Conservation (phyloP, 2,113 vertebrate species). For the Heterotis niloticus region DNA sequence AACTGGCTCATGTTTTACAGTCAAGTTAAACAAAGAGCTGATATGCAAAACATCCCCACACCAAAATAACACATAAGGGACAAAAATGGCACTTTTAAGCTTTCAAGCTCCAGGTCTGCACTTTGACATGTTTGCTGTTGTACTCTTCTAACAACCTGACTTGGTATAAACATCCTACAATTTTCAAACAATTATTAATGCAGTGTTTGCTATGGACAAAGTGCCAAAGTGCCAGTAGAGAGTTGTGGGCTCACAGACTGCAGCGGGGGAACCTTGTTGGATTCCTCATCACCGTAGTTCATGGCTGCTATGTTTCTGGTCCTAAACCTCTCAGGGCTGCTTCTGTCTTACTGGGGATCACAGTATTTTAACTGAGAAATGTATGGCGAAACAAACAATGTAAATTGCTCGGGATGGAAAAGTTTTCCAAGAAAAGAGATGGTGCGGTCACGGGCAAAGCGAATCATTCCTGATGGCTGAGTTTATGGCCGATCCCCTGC, state of each 20-base stretch:
- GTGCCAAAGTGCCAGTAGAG: conserved; percentile 1
- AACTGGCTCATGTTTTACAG: background rate
- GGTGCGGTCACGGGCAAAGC: too few relatives aligned
- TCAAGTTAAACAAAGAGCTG: background rate
- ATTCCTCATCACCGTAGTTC: too few relatives aligned
- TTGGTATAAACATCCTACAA: conserved; percentile 2
- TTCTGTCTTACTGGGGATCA: too few relatives aligned
- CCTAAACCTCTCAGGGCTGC: too few relatives aligned
- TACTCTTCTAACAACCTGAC: background rate
- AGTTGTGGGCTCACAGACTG: conserved; percentile 26
- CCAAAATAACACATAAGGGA: background rate
- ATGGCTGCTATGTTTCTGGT: too few relatives aligned
- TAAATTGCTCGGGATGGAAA: background rate
- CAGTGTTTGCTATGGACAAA: conserved; percentile 36
- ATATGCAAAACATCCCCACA: background rate
- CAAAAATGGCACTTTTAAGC: background rate
- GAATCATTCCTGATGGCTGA: conserved; percentile 25
- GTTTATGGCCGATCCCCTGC: conserved; percentile 14
- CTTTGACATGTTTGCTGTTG: conserved; percentile 5
- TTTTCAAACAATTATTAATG: conserved; percentile 29
- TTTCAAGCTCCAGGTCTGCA: background rate
- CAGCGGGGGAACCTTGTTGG: background rate
- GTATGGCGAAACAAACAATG: background rate
- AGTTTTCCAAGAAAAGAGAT: background rate
- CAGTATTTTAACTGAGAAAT: background rate